phyloP scores from a whole-genome alignment of 2,888 invertebrate species.

The Stenoptilia bipunctidactyla region DNA sequence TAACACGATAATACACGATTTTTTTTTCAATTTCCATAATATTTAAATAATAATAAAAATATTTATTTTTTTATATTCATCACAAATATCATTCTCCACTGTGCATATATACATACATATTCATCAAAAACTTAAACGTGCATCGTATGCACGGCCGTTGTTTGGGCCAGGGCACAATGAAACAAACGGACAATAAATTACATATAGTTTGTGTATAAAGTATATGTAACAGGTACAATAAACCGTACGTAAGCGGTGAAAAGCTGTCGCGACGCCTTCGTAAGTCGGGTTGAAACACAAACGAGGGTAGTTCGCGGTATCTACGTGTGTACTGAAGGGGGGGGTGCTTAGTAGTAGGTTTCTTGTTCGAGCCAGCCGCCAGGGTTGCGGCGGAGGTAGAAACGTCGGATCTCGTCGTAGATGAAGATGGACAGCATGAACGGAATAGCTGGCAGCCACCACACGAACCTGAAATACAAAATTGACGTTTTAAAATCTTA shows the following conservation, averaged over 20 bases:
- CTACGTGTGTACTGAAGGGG: slow-evolving; percentile 19
- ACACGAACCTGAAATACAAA: slow-evolving; percentile 82
- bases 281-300: slow-evolving; percentile 37
- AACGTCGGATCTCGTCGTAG: slow-evolving; percentile 98
- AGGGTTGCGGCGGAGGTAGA: slow-evolving; percentile 96
- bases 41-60: slow-evolving; percentile 41
- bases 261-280: slow-evolving; percentile 39
- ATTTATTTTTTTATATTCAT: slow-evolving; percentile 40
- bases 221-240: slow-evolving; percentile 27
- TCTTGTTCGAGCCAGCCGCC: slow-evolving; percentile 99
- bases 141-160: slow-evolving; percentile 13
- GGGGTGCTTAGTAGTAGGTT: slow-evolving; percentile 90
- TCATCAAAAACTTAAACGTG: slow-evolving; percentile 30
- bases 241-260: slow-evolving; percentile 31
- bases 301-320: neutral
- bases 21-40: slow-evolving; percentile 12
- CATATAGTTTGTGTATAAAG: slow-evolving; percentile 11
- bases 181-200: slow-evolving; percentile 2
- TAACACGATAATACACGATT: slow-evolving; percentile 49
- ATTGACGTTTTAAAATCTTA: too few relatives aligned
- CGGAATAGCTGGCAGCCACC: slow-evolving; percentile 99
- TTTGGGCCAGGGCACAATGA: slow-evolving; percentile 27
- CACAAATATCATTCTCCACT: slow-evolving; percentile 54
- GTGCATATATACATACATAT: slow-evolving; percentile 66
- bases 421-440: slow-evolving; percentile 99